Evolutionary conservation across 2,113 vertebrate genomes (phyloP), one percentile per base, ranked within the genome.

Genomic region (Peucedramus taeniatus): DNA sequence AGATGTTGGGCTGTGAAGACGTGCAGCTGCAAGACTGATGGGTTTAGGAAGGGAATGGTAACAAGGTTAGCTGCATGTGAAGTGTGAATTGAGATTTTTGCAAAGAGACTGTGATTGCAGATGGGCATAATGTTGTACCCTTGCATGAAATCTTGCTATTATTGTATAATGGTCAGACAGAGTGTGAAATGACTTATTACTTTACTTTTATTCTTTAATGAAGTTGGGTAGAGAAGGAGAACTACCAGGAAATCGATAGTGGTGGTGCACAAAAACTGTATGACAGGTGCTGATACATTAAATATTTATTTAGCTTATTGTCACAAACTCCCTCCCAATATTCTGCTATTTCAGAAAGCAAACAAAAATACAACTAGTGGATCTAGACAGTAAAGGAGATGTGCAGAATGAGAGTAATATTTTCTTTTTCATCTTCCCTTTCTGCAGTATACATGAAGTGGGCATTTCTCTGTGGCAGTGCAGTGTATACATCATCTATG

Each of bases 1-100:
- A 99, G 98, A 98, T 97, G 98, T 97, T 97, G 98, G 98, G 97
- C 97, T 98, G 98, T 98, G 98, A 99, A 98, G 98, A 98, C 95
- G 97, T 98, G 97, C 98, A 98, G 98, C 98, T 98, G 98, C 97
- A 98, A 98, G 97, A 96, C 97, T 98, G 98, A 98, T 98, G 98
- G 98, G 97, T 98, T 98, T 98, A 98, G 97, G 97, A 98, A 98
- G 97, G 96, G 97, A 92, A 98, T 98, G 98, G 97, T 98, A 98
- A 99, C 98, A 98, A 98, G 98, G 98, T 99, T 98, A 98, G 98
- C 98, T 98, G 98, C 98, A 98, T 98, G 98, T 98, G 98, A 99
- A 98, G 98, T 98, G 98, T 98, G 98, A 99, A 99, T 98, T 98
- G 97, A 98, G 98, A 98, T 98, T 98, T 98, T 98, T 98, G 98